Base-by-base conservation (phyloP, 37 sponge, comb jelly and placozoan species). In the Beroe ovata region DNA sequence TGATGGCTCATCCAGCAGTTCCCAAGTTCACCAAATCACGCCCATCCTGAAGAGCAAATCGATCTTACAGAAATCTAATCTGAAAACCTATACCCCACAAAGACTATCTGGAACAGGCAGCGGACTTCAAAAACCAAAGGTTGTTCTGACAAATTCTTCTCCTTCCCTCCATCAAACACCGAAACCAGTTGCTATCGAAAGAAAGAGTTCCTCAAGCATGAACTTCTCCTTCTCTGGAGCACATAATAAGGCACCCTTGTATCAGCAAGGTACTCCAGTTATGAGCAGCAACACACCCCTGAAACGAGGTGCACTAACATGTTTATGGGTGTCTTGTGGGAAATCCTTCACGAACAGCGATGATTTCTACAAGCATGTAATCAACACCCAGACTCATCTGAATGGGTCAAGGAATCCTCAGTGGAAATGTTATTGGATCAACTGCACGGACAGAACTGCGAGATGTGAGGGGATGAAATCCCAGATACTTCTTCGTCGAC, bases 371-470 rank as follows among this genome's bases (percentile, higher is more conserved):
- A 26, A 30, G 14, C 69, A 66, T 30, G 69, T 66, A 18, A 66
- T 66, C 19, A 66, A 66, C 36, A 66, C 69, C 16, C 35, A 66
- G 16, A 66, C 69, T 11, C 69, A 66, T 32, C 30, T 66, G 36
- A 66, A 30, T 66, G 36, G 30, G 35, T 34, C 16, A 6, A 26
- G 30, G 16, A 66, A 66, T 16, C 2, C 35, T 2, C 18, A 26
- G 14, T 66, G 69, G 69, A 66, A 66, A 16, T 66, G 69, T 66
- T 66, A 14, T 37, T 66, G 69, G 69, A 0, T 33, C 1, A 37
- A 37, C 33, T 66, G 69, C 30, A 66, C 32, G 1, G 69, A 66
- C 36, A 66, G 35, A 66, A 11, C 11, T 47, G 54, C 54, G 11
- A 47, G 11, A 47, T 47, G 54, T 47, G 54, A 47, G 11, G 54